These are phyloP conservation scores for Hypomesus transpacificus DNA, from an alignment of 2,113 vertebrate genomes.

Conservation along the genomic window DNA sequence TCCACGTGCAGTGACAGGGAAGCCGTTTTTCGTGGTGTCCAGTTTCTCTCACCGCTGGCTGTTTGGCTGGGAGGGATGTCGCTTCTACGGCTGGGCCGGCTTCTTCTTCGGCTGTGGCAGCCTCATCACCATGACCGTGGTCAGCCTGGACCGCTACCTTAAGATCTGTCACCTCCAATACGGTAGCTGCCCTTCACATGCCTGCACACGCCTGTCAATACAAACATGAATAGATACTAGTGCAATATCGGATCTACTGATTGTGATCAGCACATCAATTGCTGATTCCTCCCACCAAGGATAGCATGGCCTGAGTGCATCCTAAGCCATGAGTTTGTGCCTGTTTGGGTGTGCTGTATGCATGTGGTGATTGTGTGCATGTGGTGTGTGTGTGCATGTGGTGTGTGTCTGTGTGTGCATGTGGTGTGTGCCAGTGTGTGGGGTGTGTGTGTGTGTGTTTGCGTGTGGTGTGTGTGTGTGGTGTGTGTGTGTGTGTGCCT, in stretches of 20 bases:
- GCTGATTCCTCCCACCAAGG: background rate
- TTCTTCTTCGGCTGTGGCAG: constrained; percentile 96
- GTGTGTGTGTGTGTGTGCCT: background rate
- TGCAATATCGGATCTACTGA: too few relatives aligned
- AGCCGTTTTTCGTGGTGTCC: constrained; percentile 89
- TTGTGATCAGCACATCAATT: too few relatives aligned
- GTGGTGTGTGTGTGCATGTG: background rate
- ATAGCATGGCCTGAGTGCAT: background rate
- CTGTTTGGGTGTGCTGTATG: background rate
- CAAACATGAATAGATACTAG: too few relatives aligned
- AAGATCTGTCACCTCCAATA: constrained; percentile 93
- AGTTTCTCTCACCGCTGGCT: constrained; percentile 91
- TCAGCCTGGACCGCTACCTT: constrained; percentile 91
- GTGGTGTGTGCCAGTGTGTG: background rate
- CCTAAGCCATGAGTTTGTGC: background rate
- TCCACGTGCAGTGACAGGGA: constrained; percentile 78
- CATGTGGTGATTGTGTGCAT: background rate
- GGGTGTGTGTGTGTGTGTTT: background rate
- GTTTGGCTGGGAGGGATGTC: constrained; percentile 90
- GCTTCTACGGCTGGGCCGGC: constrained; percentile 89
- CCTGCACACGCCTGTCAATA: too few relatives aligned
- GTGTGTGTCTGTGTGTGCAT: background rate
- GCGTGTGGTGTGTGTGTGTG: background rate
- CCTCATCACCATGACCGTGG: constrained; percentile 91
- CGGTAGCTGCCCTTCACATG: constrained; percentile 64